Evolutionary conservation across 2,888 invertebrate species (phyloP), one percentile per base, ranked within the genome.

Genomic region (Hipparchia sbordonii): DNA sequence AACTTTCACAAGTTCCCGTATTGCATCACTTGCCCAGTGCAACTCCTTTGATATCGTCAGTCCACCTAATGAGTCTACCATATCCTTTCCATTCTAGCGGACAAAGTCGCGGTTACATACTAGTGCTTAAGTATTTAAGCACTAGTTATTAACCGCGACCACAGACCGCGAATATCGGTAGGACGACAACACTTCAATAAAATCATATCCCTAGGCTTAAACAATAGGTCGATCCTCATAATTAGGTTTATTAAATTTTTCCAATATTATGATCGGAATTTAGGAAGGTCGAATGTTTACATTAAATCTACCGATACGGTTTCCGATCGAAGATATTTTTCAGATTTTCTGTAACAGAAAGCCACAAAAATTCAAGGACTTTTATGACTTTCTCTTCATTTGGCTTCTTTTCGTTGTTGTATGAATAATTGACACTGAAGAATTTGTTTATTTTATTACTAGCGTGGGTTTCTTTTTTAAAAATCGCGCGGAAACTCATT

Each of bases 281-380:
- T 72, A 67, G 70, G 72, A 61, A 67, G 70, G 72, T 62, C 63
- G 67, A 66, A n/a, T 66, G 72, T 83, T 85, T 88, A 87, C 86
- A 91, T 91, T 90, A 90, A 89, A 87, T 87, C 85, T 84, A 85
- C 83, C 85, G 88, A 87, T 88, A 88, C 85, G 83, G 59, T 48
- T 67, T 87, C 86, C 85, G 82, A 83, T 83, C 84, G 87, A 84
- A 86, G 63, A 63, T 63, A 48, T 48, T 48, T 39, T 39, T 39
- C 39, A n/a, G 2, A 63, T 48, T 23, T 13, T 56, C 0, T 6
- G 48, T 48, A 48, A 13, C 6, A 13, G n/a, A 56, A 13, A 46
- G 48, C 48, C 9, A 48, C 6, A 5, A 9, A 10, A 3, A 48
- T 5, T 4, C 9, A 23, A 23, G 9, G 13, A 9, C 2, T 9